These are phyloP conservation scores for Chionis minor DNA, from an alignment of 2,113 vertebrate species.

Conservation along the genomic window DNA sequence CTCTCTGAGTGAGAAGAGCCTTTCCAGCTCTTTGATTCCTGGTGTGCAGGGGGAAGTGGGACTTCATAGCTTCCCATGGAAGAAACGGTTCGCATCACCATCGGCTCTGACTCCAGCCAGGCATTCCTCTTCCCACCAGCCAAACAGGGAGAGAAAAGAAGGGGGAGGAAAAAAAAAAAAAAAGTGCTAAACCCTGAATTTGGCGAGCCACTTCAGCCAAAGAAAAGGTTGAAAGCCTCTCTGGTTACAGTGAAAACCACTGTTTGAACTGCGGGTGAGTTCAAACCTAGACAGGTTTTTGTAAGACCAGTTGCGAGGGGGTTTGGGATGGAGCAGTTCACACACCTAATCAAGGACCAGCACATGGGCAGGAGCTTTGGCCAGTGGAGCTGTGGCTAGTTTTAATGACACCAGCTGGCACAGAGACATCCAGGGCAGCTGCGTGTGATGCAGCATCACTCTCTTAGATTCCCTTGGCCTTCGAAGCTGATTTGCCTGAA, in stretches of 20 bases:
- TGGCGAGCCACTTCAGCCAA: neutral
- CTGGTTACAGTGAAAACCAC: slow-evolving; percentile 15
- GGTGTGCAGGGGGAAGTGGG: neutral
- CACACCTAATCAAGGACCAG: neutral
- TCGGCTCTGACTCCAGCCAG: neutral
- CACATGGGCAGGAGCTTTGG: neutral
- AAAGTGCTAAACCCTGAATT: slow-evolving; percentile 17
- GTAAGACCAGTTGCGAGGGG: neutral
- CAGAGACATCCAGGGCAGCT: neutral
- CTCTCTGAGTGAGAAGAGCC: neutral
- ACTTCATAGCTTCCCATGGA: neutral
- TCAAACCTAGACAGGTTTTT: neutral
- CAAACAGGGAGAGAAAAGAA: neutral
- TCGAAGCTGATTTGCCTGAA: neutral
- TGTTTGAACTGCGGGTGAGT: neutral
- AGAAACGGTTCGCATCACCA: neutral
- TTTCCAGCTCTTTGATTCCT: slow-evolving; percentile 34
- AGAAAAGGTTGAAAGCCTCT: neutral
- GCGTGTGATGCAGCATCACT: neutral
- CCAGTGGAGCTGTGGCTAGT: neutral
- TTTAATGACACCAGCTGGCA: neutral
- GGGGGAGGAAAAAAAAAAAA: neutral
- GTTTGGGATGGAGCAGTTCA: neutral
- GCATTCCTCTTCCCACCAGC: neutral
- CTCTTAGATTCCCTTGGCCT: neutral